Base-by-base conservation (phyloP, 2,113 vertebrate species). In the Anguilla rostrata region DNA sequence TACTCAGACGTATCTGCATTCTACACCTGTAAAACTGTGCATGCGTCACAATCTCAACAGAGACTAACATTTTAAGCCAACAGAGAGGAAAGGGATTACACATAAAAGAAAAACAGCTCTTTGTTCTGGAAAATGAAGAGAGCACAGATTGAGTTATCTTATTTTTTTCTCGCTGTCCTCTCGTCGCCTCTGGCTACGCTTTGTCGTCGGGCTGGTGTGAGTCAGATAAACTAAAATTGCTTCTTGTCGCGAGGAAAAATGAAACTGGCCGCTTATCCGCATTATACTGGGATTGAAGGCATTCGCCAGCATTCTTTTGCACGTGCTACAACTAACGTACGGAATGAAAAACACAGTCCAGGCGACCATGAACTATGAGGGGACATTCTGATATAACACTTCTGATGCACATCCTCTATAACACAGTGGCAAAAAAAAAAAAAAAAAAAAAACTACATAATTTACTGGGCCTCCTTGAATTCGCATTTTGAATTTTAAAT, bases 91-190 rank as follows among this genome's bases (percentile, higher is more conserved):
- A 75, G 71, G n/a, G 71, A 75, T 75, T 75, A 75, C 26, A 75
- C 71, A 40, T 2, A 7, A 71, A 75, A 26, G 66, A 86, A 26
- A 71, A 83, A 39, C 41, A 82, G 57, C n/a, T 57, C 87, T 92
- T 93, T 92, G 91, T 92, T 90, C 85, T 12, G 6, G 34, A 53
- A 53, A 86, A 5, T 88, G 79, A 83, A 87, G 60, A 80, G 34
- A 34, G 34, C n/a, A 46, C 9, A 79, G 83, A 86, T 83, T 57
- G 82, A 78, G 85, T 85, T 88, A 86, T 88, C 85, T 85, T 26
- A 87, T 87, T 34, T 87, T 87, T 81, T 66, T 56, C 91, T 88
- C 84, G 0, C 56, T 43, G 20, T 79, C 80, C 90, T 88, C 86
- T 0, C 49, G 29, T 39, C 75, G 81, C 88, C 87, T 40, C 46